These are phyloP conservation scores for Sceloporus undulatus DNA, from an alignment of 2,113 vertebrate genomes.

Conservation along the genomic window DNA sequence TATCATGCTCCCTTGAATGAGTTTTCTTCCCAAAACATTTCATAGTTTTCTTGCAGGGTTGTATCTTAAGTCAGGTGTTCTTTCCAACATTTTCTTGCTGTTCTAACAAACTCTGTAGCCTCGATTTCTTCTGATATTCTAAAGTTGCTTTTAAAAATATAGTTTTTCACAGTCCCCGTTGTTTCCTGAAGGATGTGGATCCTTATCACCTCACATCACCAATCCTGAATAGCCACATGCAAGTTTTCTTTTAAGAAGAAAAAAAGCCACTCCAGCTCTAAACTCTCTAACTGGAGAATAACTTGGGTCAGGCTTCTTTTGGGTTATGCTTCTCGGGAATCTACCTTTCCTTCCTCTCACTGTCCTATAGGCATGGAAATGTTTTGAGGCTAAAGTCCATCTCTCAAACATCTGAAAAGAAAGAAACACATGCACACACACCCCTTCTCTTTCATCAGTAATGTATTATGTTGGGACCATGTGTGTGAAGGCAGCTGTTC, in stretches of 20 bases:
- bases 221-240: not conserved
- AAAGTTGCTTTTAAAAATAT: not conserved
- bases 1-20: not conserved
- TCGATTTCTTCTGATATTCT: constrained; percentile 2
- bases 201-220: not conserved
- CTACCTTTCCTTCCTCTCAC: not conserved
- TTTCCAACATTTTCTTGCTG: not conserved
- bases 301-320: not conserved
- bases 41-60: not conserved
- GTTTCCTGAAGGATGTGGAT: not conserved
- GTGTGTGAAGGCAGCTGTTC: not conserved
- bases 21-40: constrained; percentile 5
- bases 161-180: not conserved
- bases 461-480: not conserved
- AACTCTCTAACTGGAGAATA: not conserved
- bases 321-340: not conserved
- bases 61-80: not conserved
- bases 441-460: too few species aligned
- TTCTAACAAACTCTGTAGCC: not conserved
- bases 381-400: constrained; percentile 32
- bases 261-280: too few species aligned
- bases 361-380: not conserved
- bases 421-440: not conserved
- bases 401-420: not conserved
- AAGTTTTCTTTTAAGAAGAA: not conserved